Base-by-base conservation (phyloP, 2,888 invertebrate species). In the Liposcelis brunnea region DNA sequence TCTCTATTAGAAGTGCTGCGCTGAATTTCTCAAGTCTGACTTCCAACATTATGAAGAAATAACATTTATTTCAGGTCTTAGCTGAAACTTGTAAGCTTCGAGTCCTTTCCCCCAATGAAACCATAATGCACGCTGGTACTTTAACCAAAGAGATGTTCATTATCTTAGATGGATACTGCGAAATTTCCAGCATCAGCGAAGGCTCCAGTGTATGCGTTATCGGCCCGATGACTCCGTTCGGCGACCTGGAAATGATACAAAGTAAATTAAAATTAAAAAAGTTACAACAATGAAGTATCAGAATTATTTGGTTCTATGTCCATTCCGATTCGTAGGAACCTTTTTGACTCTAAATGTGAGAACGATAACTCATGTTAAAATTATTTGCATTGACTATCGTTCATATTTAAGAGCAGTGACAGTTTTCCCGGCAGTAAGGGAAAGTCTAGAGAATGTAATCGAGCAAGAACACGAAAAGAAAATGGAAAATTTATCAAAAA, bases 91-190 rank as follows among this genome's bases (percentile, higher is more conserved):
- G 26, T 8, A 26, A 26, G 8, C 8, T 26, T 6, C 26, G 26
- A 8, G 63, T 70, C 33, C 56, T 70, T 14, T 70, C 70, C 21
- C 69, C 70, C 2, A 64, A 65, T 3, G 70, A 70, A 58, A 66
- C 68, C 49, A 66, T 71, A 7, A 68, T 65, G 52, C 69, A 70
- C 52, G 65, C 65, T 3, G 71, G 70, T 6, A 68, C 67, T 10
- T 62, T 68, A 6, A 64, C 67, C 18, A 61, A 69, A 51, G 70
- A 70, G 49, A 57, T 71, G 42, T 70, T 70, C 49, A 66, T 71
- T 11, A 66, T 71, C 34, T 67, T 66, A 52, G 65, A 66, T 49
- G 71, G 71, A 18, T 68, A 66, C 54, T 71, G 70, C 49, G 54
- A 66, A 42, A 60, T 68, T 40, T 12, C 58, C 52, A 19, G 65